Conservation (phyloP, 2,888 invertebrate species). For the Scelioninae gen. 1 region DNA sequence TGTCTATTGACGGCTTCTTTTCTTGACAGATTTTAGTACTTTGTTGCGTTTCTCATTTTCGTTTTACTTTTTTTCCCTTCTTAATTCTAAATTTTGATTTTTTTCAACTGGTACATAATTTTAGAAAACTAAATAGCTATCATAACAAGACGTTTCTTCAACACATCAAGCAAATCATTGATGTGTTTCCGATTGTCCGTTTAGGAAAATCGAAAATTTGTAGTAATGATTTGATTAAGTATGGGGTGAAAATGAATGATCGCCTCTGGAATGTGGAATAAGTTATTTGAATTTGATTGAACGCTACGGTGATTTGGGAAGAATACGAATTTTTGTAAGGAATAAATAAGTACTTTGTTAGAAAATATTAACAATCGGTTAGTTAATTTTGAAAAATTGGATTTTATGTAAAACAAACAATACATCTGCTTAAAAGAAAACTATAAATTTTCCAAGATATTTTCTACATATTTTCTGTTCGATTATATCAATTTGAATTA, state of each 20-base stretch:
- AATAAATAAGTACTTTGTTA: too few species aligned
- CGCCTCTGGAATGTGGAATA: conserved; percentile 20
- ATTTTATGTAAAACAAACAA: too few species aligned
- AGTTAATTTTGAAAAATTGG: too few species aligned
- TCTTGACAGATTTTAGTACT: conserved; percentile 26
- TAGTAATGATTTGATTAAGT: conserved; percentile 28
- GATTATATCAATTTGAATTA: not conserved
- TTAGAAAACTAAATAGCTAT: conserved; percentile 5
- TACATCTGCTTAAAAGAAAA: not conserved
- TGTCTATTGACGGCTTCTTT: conserved; percentile 73
- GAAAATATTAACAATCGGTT: too few species aligned
- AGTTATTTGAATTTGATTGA: not conserved
- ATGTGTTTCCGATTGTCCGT: too few species aligned
- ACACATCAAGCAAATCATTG: conserved; percentile 29
- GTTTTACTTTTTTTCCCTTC: not conserved
- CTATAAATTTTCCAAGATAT: not conserved
- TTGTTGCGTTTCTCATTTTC: conserved; percentile 5
- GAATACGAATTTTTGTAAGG: too few species aligned
- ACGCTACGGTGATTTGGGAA: too few species aligned
- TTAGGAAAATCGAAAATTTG: conserved; percentile 32
- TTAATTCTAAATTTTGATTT: conserved; percentile 3
- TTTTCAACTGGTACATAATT: not conserved
- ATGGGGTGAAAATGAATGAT: conserved; percentile 35
- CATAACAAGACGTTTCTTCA: conserved; percentile 12
- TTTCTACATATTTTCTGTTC: not conserved